These are phyloP conservation scores for Chrysopilus asiliformis DNA, from an alignment of 2,888 invertebrate species.

Conservation along the genomic window DNA sequence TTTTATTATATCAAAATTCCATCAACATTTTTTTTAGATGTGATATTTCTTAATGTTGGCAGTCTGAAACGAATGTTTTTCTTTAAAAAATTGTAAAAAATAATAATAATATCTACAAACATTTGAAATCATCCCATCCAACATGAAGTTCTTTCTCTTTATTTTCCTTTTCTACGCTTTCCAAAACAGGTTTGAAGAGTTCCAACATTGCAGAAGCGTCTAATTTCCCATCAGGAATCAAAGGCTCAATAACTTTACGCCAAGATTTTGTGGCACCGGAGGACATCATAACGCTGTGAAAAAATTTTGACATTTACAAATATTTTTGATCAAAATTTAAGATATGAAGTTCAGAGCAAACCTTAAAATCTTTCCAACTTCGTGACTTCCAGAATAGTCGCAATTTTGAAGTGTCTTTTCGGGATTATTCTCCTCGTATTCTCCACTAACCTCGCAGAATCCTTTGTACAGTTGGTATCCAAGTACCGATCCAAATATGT, in stretches of 20 bases:
- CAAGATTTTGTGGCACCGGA: background rate
- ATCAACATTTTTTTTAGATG: too few species aligned
- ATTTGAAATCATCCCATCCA: conserved; percentile 41
- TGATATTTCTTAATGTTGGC: too few species aligned
- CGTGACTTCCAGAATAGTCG: background rate
- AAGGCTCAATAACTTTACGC: conserved; percentile 37
- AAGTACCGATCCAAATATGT: too few species aligned
- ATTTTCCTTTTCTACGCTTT: conserved; percentile 62
- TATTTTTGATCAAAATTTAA: too few species aligned
- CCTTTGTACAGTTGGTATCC: background rate
- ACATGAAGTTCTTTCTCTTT: conserved; percentile 45
- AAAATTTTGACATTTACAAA: too few species aligned
- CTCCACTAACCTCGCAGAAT: background rate
- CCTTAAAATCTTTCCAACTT: background rate
- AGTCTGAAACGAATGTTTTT: too few species aligned
- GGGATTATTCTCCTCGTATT: background rate
- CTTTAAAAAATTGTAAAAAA: too few species aligned
- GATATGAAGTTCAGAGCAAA: background rate
- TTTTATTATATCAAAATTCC: too few species aligned
- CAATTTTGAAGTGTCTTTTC: background rate
- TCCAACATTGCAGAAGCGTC: conserved; percentile 61
- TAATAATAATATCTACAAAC: too few species aligned
- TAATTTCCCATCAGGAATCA: conserved; percentile 63
- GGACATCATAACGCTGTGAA: background rate
- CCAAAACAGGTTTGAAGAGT: conserved; percentile 64